Base-by-base conservation (phyloP, 2,113 vertebrate species). In the Drymodes brunneopygia region DNA sequence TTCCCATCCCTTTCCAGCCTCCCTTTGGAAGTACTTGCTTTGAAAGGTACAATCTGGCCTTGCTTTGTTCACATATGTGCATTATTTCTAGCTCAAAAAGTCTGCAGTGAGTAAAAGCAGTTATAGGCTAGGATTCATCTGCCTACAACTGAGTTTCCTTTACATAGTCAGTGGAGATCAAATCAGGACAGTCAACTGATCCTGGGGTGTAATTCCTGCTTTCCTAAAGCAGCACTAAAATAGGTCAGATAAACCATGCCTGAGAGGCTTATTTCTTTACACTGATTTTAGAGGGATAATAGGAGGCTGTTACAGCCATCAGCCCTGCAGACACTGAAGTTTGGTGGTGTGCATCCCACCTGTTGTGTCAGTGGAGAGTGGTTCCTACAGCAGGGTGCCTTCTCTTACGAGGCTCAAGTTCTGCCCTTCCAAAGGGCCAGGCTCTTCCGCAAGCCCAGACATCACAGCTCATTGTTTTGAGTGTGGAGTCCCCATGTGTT, bases 121-220 rank as follows among this genome's bases (percentile, higher is more conserved):
- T 67, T 53, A n/a, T 9, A 54, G 54, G 51, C 42, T 66, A 54
- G 40, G 51, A 75, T 93, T 96, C 45, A 50, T 88, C 66, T 81
- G 57, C 53, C 70, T 72, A 64, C 61, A 79, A 17, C 73, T 0
- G 27, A 40, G 31, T 69, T 91, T 72, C 36, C 22, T 82, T 69
- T 82, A 29, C 36, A n/a, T n/a, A 93, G 66, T 80, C 21, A 31
- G 15, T 20, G 45, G 66, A 53, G 81, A 94, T 65, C n/a, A 90
- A 88, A 93, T 90, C 57, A 53, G 85, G 92, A 93, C 85, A 88
- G 57, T 60, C 31, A 72, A 36, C 21, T 56, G 44, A 73, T 77
- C 65, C 45, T 65, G 53, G 40, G 61, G 45, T 57, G 23, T 42
- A 67, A 90, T 69, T 94, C 74, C 79, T 65, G 19, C 31, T 91